Conservation (phyloP, 2,113 vertebrate species). For the Labeo rohita region DNA sequence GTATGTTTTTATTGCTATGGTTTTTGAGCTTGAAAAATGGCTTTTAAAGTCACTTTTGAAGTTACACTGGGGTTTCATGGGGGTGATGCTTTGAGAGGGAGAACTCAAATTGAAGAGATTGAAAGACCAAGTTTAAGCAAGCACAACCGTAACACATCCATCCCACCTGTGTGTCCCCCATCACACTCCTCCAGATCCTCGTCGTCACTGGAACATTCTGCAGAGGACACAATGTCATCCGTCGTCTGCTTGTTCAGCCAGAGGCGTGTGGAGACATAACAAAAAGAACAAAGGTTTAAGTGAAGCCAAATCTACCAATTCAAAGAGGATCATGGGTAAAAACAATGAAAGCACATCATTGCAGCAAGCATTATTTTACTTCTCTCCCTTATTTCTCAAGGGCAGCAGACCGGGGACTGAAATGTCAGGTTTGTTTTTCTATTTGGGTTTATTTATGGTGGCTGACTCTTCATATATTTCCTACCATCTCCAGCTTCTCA, state of each 20-base stretch:
- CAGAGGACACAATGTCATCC: slow-evolving; percentile 95
- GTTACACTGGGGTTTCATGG: slow-evolving; percentile 87
- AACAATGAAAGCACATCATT: slow-evolving; percentile 13
- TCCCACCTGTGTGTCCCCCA: slow-evolving; percentile 96
- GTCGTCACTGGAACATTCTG: slow-evolving; percentile 97
- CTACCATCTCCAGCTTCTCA: slow-evolving; percentile 69
- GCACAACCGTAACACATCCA: slow-evolving; percentile 90
- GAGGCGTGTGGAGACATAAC: slow-evolving; percentile 42
- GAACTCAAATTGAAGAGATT: slow-evolving; percentile 78
- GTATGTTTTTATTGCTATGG: not conserved
- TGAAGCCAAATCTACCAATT: not conserved
- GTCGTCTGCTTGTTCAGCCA: slow-evolving; percentile 79
- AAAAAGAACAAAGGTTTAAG: slow-evolving; percentile 6
- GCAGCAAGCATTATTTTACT: slow-evolving; percentile 28
- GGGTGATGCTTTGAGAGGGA: slow-evolving; percentile 87
- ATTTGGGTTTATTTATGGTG: slow-evolving; percentile 70
- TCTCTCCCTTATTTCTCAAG: slow-evolving; percentile 70
- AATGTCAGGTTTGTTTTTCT: slow-evolving; percentile 48
- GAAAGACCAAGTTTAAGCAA: slow-evolving; percentile 81
- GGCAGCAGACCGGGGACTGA: slow-evolving; percentile 29
- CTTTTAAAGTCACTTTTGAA: slow-evolving; percentile 58
- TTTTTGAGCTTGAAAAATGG: not conserved
- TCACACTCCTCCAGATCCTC: slow-evolving; percentile 98
- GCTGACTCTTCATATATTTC: slow-evolving; percentile 57
- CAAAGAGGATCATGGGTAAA: slow-evolving; percentile 12